Evolutionary conservation across 1,140 invertebrate species (phyloP).

Genomic region (Nasonia giraulti): DNA sequence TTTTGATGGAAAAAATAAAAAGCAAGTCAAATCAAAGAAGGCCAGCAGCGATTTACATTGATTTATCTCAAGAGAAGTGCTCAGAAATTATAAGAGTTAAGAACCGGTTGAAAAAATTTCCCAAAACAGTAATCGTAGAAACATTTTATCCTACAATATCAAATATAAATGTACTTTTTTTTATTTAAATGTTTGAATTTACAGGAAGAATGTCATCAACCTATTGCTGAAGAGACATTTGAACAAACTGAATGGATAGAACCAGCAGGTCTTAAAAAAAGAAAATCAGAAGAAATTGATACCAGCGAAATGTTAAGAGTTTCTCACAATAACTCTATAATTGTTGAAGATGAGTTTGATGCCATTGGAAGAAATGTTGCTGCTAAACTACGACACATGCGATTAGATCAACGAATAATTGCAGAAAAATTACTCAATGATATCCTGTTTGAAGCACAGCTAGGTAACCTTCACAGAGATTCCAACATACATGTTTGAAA

Average conservation of each 20-base stretch:
- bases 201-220: slow-evolving; percentile 66
- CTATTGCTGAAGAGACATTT: slow-evolving; percentile 61
- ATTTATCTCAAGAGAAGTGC: slow-evolving; percentile 65
- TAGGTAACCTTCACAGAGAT: slow-evolving; percentile 71
- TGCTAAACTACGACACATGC: slow-evolving; percentile 71
- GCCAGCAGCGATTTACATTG: slow-evolving; percentile 70
- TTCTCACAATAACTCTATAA: slow-evolving; percentile 64
- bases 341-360: slow-evolving; percentile 70
- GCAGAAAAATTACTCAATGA: slow-evolving; percentile 72
- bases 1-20: slow-evolving; percentile 70
- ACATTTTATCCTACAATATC: background rate
- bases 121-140: slow-evolving; percentile 62
- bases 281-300: slow-evolving; percentile 64
- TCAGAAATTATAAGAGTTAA: slow-evolving; percentile 66
- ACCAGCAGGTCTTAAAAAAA: slow-evolving; percentile 59
- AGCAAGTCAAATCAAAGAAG: slow-evolving; percentile 72
- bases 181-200: slow-evolving; percentile 37
- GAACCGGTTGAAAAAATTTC: slow-evolving; percentile 67
- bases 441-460: slow-evolving; percentile 71
- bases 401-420: slow-evolving; percentile 72
- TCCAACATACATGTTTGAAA: slow-evolving; percentile 69
- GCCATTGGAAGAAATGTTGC: slow-evolving; percentile 72
- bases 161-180: background rate
- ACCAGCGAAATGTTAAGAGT: slow-evolving; percentile 62
- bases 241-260: slow-evolving; percentile 68